Conservation (phyloP, 2,113 vertebrate genomes). For the Aegithalos caudatus region DNA sequence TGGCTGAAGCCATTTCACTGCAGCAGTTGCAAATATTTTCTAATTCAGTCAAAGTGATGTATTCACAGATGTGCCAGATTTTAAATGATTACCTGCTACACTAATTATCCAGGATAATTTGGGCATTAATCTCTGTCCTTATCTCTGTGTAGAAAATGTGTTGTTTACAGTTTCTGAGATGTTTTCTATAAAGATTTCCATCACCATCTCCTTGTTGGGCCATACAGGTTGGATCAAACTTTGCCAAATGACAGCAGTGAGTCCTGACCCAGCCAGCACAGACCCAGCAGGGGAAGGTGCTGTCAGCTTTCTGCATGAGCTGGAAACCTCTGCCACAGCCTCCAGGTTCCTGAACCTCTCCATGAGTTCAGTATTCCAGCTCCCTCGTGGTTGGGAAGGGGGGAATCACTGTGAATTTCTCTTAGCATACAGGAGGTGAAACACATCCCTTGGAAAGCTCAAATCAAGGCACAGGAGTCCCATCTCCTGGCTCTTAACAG, state of each 20-base stretch:
- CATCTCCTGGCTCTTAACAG: background rate
- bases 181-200: background rate
- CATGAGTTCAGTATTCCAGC: background rate
- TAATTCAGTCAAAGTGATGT: slow-evolving; percentile 25
- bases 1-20: background rate
- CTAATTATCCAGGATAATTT: slow-evolving; percentile 42
- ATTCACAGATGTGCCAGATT: slow-evolving; percentile 28
- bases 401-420: background rate
- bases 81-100: slow-evolving; percentile 54
- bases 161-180: slow-evolving; percentile 31
- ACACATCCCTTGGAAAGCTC: background rate
- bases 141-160: background rate
- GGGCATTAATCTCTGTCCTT: slow-evolving; percentile 38
- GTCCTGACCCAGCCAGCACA: background rate
- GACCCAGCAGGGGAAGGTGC: background rate
- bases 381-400: background rate
- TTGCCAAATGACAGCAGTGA: background rate
- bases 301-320: background rate
- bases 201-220: background rate
- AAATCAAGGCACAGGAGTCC: accelerated
- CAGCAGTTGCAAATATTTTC: background rate
- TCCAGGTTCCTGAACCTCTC: background rate
- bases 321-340: background rate
- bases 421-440: background rate
- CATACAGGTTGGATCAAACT: background rate